Evolutionary conservation across 2,113 vertebrate species (phyloP).

Genomic region (Carettochelys insculpta): DNA sequence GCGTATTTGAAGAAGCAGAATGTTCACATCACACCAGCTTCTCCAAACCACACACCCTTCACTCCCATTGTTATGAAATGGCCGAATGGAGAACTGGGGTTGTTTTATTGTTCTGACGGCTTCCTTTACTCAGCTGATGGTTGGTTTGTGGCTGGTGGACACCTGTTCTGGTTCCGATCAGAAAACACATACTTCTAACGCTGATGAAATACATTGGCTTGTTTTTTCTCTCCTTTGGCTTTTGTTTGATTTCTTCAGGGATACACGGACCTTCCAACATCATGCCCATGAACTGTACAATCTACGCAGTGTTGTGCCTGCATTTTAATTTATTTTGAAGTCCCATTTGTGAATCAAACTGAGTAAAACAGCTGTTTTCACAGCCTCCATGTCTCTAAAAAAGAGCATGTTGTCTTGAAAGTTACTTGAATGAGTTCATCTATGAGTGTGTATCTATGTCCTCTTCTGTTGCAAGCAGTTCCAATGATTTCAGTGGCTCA

Average conservation of each 20-base stretch:
- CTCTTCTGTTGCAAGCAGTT: slow-evolving; percentile 18
- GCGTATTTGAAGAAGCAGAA: background rate
- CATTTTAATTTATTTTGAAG: slow-evolving; percentile 51
- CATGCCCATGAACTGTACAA: background rate
- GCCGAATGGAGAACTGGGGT: background rate
- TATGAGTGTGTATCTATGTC: slow-evolving; percentile 37
- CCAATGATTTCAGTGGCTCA: rapidly evolving
- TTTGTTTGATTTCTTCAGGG: slow-evolving; percentile 59
- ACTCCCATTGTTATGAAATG: background rate
- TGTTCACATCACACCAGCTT: background rate
- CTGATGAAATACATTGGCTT: background rate
- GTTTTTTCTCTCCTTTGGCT: background rate
- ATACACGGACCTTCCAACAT: slow-evolving; percentile 23
- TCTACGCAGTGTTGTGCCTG: slow-evolving; percentile 24
- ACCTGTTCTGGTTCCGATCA: background rate
- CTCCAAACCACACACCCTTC: background rate
- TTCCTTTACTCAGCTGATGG: background rate
- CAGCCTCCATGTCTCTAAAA: slow-evolving; percentile 7
- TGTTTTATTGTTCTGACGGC: background rate
- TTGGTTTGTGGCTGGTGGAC: background rate
- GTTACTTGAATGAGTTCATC: slow-evolving; percentile 63
- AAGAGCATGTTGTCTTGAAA: slow-evolving; percentile 51
- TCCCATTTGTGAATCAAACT: slow-evolving; percentile 57
- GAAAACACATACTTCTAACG: background rate
- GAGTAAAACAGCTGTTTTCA: background rate